phyloP scores from a whole-genome alignment of 1,140 invertebrate genomes.

The Pseudomyrmex dendroicus region DNA sequence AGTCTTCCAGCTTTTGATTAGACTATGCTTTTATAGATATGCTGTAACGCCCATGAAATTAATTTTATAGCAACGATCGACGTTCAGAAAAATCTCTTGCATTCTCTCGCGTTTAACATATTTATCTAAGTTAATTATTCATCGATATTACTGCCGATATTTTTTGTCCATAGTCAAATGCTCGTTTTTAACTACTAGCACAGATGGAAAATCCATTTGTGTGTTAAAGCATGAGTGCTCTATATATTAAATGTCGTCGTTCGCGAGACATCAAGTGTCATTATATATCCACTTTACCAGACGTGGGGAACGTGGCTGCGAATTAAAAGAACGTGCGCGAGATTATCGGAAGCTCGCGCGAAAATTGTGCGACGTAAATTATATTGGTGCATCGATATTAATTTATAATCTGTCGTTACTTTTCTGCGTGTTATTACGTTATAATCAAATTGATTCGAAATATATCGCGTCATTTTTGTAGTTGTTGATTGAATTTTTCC shows the following conservation, averaged over 20 bases:
- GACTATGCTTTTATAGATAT: neutral
- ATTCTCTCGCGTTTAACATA: neutral
- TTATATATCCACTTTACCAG: neutral
- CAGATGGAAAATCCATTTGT: no score
- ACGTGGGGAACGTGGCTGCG: constrained; percentile 3
- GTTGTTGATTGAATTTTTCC: constrained; percentile 11
- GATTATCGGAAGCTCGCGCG: constrained; percentile 28
- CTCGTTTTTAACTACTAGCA: neutral
- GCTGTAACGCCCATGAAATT: neutral
- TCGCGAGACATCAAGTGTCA: constrained; percentile 29
- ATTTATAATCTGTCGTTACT: constrained; percentile 38
- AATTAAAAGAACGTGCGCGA: constrained; percentile 35
- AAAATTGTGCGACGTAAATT: constrained; percentile 1
- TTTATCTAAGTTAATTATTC: constrained; percentile 2
- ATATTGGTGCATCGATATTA: constrained; percentile 36
- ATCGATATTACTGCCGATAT: neutral
- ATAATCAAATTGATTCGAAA: constrained; percentile 34
- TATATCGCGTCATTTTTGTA: constrained; percentile 8
- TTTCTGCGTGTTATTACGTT: constrained; percentile 8
- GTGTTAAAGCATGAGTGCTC: no score
- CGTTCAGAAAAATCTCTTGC: neutral
- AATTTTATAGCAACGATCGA: constrained; percentile 11
- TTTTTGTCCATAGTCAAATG: neutral
- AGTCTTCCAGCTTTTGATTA: neutral
- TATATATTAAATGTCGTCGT: constrained; percentile 10